Evolutionary conservation across 2,888 invertebrate genomes (phyloP).

Genomic region (Lymantria monacha): DNA sequence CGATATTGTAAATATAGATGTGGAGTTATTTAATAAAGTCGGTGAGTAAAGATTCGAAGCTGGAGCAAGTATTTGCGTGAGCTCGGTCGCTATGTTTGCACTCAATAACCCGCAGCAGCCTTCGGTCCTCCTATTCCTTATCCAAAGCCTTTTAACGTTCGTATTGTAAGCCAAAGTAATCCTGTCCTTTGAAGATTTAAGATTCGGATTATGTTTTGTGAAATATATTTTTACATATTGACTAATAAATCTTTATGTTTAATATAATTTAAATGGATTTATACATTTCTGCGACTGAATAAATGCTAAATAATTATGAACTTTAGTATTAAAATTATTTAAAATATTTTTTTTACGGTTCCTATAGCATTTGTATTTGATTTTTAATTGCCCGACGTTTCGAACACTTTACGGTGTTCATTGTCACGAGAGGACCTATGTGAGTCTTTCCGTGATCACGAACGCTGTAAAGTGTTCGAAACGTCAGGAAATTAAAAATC

Average conservation of each 20-base stretch:
- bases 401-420: too few relatives aligned
- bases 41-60: slow-evolving; percentile 33
- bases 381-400: too few relatives aligned
- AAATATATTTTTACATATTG: not conserved
- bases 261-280: not conserved
- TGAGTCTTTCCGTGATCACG: too few relatives aligned
- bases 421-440: too few relatives aligned
- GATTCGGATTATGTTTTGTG: slow-evolving; percentile 14
- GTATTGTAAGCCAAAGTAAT: slow-evolving; percentile 14
- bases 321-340: too few relatives aligned
- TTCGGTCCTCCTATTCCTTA: slow-evolving; percentile 43
- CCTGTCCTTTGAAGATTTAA: slow-evolving; percentile 21
- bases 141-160: slow-evolving; percentile 32
- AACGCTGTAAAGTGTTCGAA: too few relatives aligned
- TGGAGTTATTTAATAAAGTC: slow-evolving; percentile 36
- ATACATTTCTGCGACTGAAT: too few relatives aligned
- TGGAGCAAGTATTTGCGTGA: slow-evolving; percentile 38
- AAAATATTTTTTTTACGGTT: too few relatives aligned
- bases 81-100: slow-evolving; percentile 49
- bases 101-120: slow-evolving; percentile 59
- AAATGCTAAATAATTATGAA: too few relatives aligned
- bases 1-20: too few relatives aligned
- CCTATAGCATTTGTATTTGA: too few relatives aligned
- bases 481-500: too few relatives aligned
- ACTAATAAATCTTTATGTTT: slow-evolving; percentile 4